Conservation (phyloP, 2,113 vertebrate species). For the Myrmecophaga tridactyla region DNA sequence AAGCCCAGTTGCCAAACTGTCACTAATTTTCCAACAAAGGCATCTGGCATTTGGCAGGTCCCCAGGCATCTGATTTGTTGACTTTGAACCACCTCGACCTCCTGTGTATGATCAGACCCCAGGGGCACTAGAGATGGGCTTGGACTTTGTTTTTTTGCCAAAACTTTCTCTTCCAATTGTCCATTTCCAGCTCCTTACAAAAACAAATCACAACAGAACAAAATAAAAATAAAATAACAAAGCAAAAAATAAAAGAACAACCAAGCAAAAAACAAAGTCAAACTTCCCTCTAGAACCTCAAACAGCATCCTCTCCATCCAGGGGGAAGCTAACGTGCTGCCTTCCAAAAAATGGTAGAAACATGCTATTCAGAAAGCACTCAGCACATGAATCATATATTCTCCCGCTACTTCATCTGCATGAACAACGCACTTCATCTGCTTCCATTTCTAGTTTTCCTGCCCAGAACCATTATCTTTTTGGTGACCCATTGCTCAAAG, state of each 20-base stretch:
- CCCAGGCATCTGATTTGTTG: not conserved
- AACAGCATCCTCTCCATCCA: not conserved
- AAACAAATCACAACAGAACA: not conserved
- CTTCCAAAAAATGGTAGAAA: constrained; percentile 63
- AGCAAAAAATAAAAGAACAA: not conserved
- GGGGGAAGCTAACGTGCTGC: constrained; percentile 7
- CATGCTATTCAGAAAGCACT: not conserved
- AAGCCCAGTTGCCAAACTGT: not conserved
- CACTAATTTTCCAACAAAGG: not conserved
- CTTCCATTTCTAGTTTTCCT: constrained; percentile 51
- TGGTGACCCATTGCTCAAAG: constrained; percentile 36
- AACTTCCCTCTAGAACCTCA: constrained; percentile 4
- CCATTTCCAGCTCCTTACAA: not conserved
- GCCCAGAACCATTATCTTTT: constrained; percentile 52
- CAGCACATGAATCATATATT: constrained; percentile 6
- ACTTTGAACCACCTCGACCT: constrained; percentile 38
- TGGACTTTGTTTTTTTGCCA: not conserved
- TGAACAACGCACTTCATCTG: constrained; percentile 55
- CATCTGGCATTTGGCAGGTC: constrained; percentile 29
- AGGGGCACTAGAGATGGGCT: not conserved
- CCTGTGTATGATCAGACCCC: not conserved
- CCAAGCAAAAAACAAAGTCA: not conserved
- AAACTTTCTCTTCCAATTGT: not conserved
- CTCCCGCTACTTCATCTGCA: constrained; percentile 52
- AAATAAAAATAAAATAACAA: not conserved